Conservation (phyloP, 2,797 vertebrate species). For the Dryobates pubescens region DNA sequence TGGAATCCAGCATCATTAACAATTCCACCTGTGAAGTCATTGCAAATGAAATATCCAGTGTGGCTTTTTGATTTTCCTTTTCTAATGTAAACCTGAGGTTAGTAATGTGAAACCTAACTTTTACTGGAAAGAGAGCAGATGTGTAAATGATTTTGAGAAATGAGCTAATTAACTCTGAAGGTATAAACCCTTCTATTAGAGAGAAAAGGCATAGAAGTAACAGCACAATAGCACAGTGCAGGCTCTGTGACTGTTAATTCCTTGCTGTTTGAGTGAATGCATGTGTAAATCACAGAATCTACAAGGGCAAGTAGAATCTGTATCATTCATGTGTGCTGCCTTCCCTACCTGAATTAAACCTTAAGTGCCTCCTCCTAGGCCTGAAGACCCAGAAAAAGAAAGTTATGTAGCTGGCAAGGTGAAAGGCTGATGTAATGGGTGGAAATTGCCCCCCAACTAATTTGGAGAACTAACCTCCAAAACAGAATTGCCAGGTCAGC, state of each 20-base stretch:
- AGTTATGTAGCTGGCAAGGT: constrained; percentile 45
- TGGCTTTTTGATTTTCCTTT: neutral
- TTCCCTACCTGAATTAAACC: constrained; percentile 25
- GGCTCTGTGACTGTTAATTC: constrained; percentile 11
- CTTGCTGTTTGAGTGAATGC: neutral
- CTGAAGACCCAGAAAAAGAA: neutral
- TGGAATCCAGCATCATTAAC: neutral
- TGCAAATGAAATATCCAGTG: neutral
- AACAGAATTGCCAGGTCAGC: too few relatives aligned
- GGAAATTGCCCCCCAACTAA: too few relatives aligned
- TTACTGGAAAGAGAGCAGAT: constrained; percentile 32
- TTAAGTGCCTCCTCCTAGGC: constrained; percentile 26
- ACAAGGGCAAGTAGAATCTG: constrained; percentile 3
- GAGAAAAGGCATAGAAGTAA: constrained; percentile 19
- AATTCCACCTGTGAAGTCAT: neutral
- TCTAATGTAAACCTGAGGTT: neutral
- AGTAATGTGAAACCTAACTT: neutral
- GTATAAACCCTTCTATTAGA: constrained; percentile 45
- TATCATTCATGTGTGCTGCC: neutral
- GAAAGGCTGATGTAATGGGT: neutral
- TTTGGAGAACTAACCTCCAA: too few relatives aligned
- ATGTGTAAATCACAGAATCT: constrained; percentile 13
- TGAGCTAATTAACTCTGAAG: constrained; percentile 52
- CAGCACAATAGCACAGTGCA: neutral
- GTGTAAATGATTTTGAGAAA: constrained; percentile 60